A percentile compares a stretch with the other conserved stretches of the same genome.
Conservation (phyloP, 1,140 invertebrate genomes). For the Venustaconcha ellipsiformis region DNA sequence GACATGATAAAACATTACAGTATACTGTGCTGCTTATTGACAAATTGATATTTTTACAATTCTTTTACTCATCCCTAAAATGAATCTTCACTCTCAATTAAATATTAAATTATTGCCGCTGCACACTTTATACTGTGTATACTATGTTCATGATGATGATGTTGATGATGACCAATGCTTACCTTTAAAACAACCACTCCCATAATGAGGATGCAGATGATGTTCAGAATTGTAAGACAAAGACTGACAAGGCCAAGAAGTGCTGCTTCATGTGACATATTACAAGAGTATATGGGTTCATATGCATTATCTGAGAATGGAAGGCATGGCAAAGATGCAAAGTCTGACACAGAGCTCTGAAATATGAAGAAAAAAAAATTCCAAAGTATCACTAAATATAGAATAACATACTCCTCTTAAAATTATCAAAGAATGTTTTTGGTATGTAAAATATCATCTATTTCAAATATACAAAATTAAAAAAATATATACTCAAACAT, state of each 20-base stretch:
- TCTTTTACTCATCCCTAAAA: too few species aligned
- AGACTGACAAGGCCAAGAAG: constrained; percentile 84
- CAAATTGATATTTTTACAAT: too few species aligned
- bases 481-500: too few species aligned
- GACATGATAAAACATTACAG: too few species aligned
- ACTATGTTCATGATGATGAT: neutral
- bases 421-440: neutral
- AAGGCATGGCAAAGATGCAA: constrained; percentile 36
- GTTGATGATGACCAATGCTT: constrained; percentile 7
- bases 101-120: too few species aligned
- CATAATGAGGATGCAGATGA: constrained; percentile 86
- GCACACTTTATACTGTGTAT: too few species aligned
- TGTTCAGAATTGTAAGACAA: constrained; percentile 84
- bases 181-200: constrained; percentile 85
- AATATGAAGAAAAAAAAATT: neutral
- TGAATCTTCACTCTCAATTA: too few species aligned
- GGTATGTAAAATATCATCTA: neutral
- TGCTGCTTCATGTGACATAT: constrained; percentile 76
- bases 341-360: neutral
- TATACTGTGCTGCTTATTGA: too few species aligned
- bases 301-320: constrained; percentile 56
- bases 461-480: too few species aligned
- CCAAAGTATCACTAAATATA: neutral
- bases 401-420: neutral
- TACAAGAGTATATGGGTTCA: constrained; percentile 55